Percentiles rank a stretch among this genome's conserved stretches.
These are phyloP conservation scores for Oscheius sp. DNA, from an alignment of 1,140 invertebrate species.

Conservation along the genomic window DNA sequence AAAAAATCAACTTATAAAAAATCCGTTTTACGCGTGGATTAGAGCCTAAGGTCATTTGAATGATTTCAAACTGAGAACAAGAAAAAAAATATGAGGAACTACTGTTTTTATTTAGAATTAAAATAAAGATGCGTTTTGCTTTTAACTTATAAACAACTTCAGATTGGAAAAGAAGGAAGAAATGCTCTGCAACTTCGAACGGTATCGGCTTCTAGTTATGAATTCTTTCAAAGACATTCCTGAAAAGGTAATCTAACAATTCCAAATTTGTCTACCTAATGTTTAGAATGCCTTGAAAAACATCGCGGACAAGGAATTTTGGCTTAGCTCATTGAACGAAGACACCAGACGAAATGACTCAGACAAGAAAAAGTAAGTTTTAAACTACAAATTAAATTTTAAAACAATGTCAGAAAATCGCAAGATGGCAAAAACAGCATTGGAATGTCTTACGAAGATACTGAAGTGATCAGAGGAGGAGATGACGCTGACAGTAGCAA, in stretches of 20 bases:
- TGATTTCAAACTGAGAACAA: no score
- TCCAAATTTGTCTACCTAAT: slow-evolving; percentile 7
- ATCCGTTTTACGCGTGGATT: no score
- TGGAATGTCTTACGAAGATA: slow-evolving; percentile 53
- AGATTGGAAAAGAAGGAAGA: slow-evolving; percentile 49
- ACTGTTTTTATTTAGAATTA: background rate
- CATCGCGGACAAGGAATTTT: slow-evolving; percentile 42
- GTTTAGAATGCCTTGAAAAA: slow-evolving; percentile 36
- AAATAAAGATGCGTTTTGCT: background rate
- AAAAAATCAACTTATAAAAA: no score
- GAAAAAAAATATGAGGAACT: no score
- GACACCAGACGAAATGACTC: slow-evolving; percentile 8
- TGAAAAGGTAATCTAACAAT: slow-evolving; percentile 23
- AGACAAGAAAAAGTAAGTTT: slow-evolving; percentile 38
- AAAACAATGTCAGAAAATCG: slow-evolving; percentile 47
- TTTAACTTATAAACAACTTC: background rate
- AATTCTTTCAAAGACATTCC: slow-evolving; percentile 37
- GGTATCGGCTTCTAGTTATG: slow-evolving; percentile 40
- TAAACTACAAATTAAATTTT: slow-evolving; percentile 3
- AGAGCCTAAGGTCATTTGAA: no score
- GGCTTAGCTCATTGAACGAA: slow-evolving; percentile 8
- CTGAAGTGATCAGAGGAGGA: slow-evolving; percentile 27
- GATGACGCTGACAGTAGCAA: background rate
- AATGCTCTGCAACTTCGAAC: slow-evolving; percentile 54
- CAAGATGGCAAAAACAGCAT: slow-evolving; percentile 51